These are phyloP conservation scores for Beaufortia kweichowensis DNA, from an alignment of 2,113 vertebrate genomes.

Conservation along the genomic window DNA sequence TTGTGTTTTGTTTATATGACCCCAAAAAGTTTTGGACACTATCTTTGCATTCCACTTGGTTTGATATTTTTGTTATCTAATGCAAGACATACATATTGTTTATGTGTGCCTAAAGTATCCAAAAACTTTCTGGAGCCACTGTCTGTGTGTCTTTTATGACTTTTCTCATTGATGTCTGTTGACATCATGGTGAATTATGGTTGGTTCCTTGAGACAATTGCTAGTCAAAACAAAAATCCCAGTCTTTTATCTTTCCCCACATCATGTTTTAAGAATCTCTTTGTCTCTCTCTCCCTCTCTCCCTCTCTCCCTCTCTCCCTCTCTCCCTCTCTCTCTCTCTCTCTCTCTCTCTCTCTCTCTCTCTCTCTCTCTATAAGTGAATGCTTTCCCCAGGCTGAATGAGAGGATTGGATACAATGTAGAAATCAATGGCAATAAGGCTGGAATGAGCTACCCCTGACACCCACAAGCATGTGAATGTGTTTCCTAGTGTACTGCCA, in stretches of 20 bases:
- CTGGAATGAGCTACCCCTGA: conserved; percentile 62
- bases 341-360: background rate
- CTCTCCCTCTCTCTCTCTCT: background rate
- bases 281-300: conserved; percentile 1
- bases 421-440: conserved; percentile 71
- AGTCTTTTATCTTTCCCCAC: conserved; percentile 54
- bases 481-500: conserved; percentile 36
- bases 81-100: too few relatives aligned
- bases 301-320: background rate
- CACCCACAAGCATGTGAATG: conserved; percentile 53
- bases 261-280: conserved; percentile 54
- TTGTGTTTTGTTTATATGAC: background rate
- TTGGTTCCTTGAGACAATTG: background rate
- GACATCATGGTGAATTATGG: background rate
- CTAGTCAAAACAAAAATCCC: background rate
- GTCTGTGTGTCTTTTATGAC: too few relatives aligned
- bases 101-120: too few relatives aligned
- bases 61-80: too few relatives aligned
- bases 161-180: background rate
- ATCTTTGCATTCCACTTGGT: too few relatives aligned
- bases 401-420: conserved; percentile 59
- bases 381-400: conserved; percentile 61
- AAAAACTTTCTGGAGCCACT: too few relatives aligned
- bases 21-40: background rate
- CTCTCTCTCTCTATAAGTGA: conserved; percentile 39